Percentiles rank a stretch among this genome's conserved stretches.
Evolutionary conservation across 2,797 vertebrate species (phyloP).

Genomic region (Coregonus ussuriensis): DNA sequence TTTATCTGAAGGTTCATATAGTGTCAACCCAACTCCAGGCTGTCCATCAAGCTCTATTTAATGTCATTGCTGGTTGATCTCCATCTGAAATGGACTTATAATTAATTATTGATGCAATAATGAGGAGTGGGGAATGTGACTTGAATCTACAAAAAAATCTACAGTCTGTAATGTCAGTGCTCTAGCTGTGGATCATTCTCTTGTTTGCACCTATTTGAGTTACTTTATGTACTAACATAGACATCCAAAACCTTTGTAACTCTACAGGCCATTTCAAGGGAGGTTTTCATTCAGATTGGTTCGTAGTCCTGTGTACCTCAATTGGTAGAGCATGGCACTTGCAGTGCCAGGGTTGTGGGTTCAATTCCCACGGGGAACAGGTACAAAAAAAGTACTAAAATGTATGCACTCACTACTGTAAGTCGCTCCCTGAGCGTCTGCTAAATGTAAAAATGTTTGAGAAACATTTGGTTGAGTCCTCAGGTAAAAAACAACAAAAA

Average conservation of each 20-base stretch:
- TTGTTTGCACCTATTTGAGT: not conserved
- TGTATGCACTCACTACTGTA: too few species aligned
- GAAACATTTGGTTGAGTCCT: not conserved
- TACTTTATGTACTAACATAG: too few species aligned
- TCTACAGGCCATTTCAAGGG: too few species aligned
- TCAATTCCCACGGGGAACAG: too few species aligned
- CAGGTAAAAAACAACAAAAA: not conserved
- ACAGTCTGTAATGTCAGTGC: conserved; percentile 61
- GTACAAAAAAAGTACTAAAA: too few species aligned
- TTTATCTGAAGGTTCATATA: conserved; percentile 48
- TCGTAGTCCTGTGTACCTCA: too few species aligned
- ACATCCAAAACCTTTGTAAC: too few species aligned
- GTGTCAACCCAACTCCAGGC: conserved; percentile 31
- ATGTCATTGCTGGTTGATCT: conserved; percentile 38
- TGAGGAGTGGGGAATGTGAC: conserved; percentile 33
- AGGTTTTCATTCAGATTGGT: too few species aligned
- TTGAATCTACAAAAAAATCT: conserved; percentile 20
- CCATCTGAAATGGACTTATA: conserved; percentile 36
- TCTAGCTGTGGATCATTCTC: conserved; percentile 57
- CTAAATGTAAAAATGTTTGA: not conserved
- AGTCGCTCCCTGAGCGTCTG: too few species aligned
- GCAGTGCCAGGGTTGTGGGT: too few species aligned
- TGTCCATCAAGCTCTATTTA: conserved; percentile 35
- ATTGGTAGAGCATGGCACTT: too few species aligned
- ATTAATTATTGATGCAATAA: conserved; percentile 33